phyloP scores from a whole-genome alignment of 1,140 invertebrate genomes.

The Phortica variegata region DNA sequence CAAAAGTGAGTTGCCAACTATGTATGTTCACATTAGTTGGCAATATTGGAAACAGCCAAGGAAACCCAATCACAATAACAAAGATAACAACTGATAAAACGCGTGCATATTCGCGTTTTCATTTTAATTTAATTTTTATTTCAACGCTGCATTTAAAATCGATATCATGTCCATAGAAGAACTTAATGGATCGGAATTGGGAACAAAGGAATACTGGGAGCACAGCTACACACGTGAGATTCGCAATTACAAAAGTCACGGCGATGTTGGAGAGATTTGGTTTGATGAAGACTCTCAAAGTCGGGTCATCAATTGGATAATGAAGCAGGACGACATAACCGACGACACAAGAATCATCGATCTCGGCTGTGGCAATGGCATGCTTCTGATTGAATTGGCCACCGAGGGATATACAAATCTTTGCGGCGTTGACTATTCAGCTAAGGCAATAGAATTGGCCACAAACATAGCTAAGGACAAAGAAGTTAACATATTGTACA shows the following conservation, averaged over 20 bases:
- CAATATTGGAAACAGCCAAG: too few species aligned
- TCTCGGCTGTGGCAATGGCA: slow-evolving; percentile 88
- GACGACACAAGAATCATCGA: slow-evolving; percentile 64
- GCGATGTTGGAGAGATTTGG: slow-evolving; percentile 91
- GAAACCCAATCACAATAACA: too few species aligned
- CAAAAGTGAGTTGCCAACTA: too few species aligned
- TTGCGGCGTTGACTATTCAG: slow-evolving; percentile 82
- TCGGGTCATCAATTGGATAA: slow-evolving; percentile 71
- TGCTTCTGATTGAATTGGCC: slow-evolving; percentile 75
- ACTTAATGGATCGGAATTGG: slow-evolving; percentile 72
- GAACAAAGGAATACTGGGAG: slow-evolving; percentile 85
- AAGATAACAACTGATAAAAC: too few species aligned
- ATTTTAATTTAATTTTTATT: too few species aligned
- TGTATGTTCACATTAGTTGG: too few species aligned
- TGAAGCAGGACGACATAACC: slow-evolving; percentile 51
- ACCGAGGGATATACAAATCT: slow-evolving; percentile 73
- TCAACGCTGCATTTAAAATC: too few species aligned
- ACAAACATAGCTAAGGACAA: slow-evolving; percentile 64
- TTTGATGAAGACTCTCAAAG: slow-evolving; percentile 82
- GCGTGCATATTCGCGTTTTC: too few species aligned
- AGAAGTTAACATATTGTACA: slow-evolving; percentile 61
- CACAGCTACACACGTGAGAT: slow-evolving; percentile 78
- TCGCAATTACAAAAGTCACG: slow-evolving; percentile 76
- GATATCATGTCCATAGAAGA: too few species aligned
- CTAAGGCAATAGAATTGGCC: slow-evolving; percentile 75